A percentile compares a stretch with the other conserved stretches of the same genome.
These are phyloP conservation scores for Leptopilina boulardi DNA, from an alignment of 1,140 invertebrate genomes.

Conservation along the genomic window DNA sequence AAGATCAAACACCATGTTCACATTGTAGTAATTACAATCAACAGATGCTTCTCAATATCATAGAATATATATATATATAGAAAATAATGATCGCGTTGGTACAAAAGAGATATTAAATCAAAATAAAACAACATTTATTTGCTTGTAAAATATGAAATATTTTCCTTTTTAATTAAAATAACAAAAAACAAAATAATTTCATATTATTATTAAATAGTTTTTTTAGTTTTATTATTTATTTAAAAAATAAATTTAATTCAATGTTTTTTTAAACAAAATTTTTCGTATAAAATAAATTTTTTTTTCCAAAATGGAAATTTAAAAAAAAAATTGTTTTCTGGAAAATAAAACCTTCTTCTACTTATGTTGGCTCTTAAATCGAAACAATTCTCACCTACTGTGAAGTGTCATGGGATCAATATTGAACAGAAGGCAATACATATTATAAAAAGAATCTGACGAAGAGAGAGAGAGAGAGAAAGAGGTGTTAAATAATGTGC, in stretches of 20 bases:
- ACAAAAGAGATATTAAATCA: background rate
- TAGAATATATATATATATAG: slow-evolving; percentile 32
- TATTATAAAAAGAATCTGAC: background rate
- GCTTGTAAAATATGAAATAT: no score
- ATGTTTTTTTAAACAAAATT: no score
- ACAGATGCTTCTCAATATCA: slow-evolving; percentile 45
- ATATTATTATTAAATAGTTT: no score
- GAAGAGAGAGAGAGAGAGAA: background rate
- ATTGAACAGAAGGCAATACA: slow-evolving; percentile 29
- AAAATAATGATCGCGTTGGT: slow-evolving; percentile 52
- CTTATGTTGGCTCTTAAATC: slow-evolving; percentile 70
- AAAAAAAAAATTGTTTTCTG: no score
- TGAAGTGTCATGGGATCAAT: slow-evolving; percentile 57
- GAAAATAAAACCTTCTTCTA: no score
- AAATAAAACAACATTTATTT: no score
- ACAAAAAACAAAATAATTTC: no score
- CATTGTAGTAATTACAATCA: slow-evolving; percentile 67
- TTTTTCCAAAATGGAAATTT: no score
- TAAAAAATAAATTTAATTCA: no score
- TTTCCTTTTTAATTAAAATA: no score
- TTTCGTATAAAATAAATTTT: no score
- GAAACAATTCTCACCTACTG: slow-evolving; percentile 67
- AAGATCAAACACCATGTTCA: slow-evolving; percentile 63
- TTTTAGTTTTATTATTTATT: no score
- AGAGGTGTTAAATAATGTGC: slow-evolving; percentile 35